Percentiles rank a stretch among this genome's conserved stretches.
These are phyloP conservation scores for Muscidifurax raptorellus DNA, from an alignment of 1,140 invertebrate genomes.

Conservation along the genomic window DNA sequence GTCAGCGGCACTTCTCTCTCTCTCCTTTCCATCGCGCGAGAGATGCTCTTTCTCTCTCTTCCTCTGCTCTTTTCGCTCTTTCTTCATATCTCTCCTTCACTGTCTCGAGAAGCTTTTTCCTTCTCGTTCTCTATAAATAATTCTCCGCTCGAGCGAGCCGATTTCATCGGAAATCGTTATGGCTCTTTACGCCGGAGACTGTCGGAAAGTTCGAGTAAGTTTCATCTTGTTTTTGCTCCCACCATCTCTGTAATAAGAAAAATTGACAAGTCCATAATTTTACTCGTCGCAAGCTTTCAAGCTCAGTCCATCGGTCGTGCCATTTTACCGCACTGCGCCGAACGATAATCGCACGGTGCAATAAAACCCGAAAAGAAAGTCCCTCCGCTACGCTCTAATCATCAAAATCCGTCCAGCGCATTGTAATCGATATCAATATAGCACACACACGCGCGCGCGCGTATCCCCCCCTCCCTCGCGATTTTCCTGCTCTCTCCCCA, in stretches of 20 bases:
- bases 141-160: too few species aligned
- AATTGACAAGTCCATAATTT: too few species aligned
- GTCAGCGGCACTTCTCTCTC: constrained; percentile 67
- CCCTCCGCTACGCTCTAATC: background rate
- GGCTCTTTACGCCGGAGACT: background rate
- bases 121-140: background rate
- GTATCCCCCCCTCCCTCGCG: background rate
- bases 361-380: background rate
- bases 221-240: too few species aligned
- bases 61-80: constrained; percentile 5
- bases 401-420: background rate
- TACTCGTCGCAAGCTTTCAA: too few species aligned
- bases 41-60: background rate
- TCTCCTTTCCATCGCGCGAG: background rate
- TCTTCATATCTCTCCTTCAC: background rate
- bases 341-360: background rate
- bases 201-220: too few species aligned
- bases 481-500: background rate
- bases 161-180: background rate
- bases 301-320: too few species aligned
- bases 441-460: background rate
- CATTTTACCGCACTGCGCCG: too few species aligned
- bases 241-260: too few species aligned
- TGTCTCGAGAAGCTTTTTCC: background rate
- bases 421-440: background rate